Percentiles rank a stretch among this genome's conserved stretches.
phyloP scores from a whole-genome alignment of 2,888 invertebrate genomes.

The Cheilosia soror region DNA sequence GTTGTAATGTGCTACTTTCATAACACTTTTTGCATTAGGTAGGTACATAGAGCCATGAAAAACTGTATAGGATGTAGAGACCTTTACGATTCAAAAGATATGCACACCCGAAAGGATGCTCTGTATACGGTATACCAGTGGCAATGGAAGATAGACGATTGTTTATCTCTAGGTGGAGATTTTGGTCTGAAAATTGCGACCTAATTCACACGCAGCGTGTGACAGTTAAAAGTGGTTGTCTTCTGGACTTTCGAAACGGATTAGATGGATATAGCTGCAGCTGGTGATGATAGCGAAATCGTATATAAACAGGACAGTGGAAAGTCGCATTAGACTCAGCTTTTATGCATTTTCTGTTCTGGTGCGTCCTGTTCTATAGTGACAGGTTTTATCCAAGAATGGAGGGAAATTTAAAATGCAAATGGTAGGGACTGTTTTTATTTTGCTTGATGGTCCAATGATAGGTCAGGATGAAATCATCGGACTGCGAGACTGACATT shows the following conservation, averaged over 20 bases:
- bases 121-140: background rate
- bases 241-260: conserved; percentile 2
- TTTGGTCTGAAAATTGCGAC: conserved; percentile 15
- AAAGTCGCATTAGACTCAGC: background rate
- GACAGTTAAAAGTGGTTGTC: conserved; percentile 5
- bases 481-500: too few species aligned
- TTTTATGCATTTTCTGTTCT: conserved; percentile 1
- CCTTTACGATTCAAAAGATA: conserved; percentile 10
- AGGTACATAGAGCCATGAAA: conserved; percentile 40
- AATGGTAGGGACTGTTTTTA: too few species aligned
- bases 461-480: too few species aligned
- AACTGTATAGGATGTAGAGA: conserved; percentile 12
- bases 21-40: conserved; percentile 17
- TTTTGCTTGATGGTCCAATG: too few species aligned
- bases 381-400: too few species aligned
- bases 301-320: conserved; percentile 34
- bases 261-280: conserved; percentile 34
- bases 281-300: conserved; percentile 52
- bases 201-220: conserved; percentile 33
- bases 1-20: background rate
- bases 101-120: conserved; percentile 15
- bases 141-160: conserved; percentile 7
- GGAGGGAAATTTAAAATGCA: too few species aligned
- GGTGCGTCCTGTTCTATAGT: too few species aligned
- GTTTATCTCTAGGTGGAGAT: conserved; percentile 20